Conservation (phyloP, 2,113 vertebrate genomes). For the Agapornis roseicollis region DNA sequence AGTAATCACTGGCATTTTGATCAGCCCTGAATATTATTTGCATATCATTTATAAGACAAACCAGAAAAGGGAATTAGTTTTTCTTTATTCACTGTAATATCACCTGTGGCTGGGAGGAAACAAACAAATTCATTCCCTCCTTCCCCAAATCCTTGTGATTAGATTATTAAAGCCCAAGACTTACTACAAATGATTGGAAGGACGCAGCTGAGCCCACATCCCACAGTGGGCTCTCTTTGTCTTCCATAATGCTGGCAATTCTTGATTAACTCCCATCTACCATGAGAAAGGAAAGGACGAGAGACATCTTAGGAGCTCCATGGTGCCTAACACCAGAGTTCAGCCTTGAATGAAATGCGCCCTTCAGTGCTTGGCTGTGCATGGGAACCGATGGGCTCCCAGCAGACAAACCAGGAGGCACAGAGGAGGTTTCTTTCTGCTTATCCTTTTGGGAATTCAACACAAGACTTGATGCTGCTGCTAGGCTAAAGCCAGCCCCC, state of each 20-base stretch:
- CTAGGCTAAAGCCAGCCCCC: neutral
- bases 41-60: slow-evolving; percentile 41
- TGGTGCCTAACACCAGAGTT: neutral
- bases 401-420: neutral
- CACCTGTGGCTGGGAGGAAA: slow-evolving; percentile 45
- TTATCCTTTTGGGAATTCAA: neutral
- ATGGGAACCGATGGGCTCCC: neutral
- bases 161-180: slow-evolving; percentile 25
- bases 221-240: neutral
- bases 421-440: neutral
- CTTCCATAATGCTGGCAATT: neutral
- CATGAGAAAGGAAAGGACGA: neutral
- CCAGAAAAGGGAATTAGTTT: slow-evolving; percentile 42
- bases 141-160: slow-evolving; percentile 34
- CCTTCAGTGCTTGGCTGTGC: rapidly evolving
- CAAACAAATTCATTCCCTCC: slow-evolving; percentile 32
- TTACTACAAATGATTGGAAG: slow-evolving; percentile 39
- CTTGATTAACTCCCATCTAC: neutral
- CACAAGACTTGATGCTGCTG: neutral
- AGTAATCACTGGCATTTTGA: neutral
- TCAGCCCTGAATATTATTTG: neutral
- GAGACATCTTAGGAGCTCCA: neutral
- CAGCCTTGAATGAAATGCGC: rapidly evolving
- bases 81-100: neutral
- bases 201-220: slow-evolving; percentile 43